Evolutionary conservation across 1,140 invertebrate genomes (phyloP), one percentile per base, ranked within the genome.

Genomic region (Ceratina australensis): DNA sequence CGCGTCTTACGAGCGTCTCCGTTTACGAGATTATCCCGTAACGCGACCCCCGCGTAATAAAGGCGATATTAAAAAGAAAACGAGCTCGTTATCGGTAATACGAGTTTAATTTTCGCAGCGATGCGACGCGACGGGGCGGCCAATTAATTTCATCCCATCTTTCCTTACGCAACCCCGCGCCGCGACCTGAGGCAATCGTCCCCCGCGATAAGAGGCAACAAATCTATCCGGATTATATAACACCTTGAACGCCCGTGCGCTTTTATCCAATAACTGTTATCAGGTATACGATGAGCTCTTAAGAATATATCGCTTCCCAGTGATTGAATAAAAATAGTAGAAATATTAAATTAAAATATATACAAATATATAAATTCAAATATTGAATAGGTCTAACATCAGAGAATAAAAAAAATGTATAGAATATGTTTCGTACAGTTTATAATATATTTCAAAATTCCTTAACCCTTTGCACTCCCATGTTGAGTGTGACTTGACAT

Each of bases 151-250:
- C 28, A 47, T 59, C 67, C 20, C 4, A 16, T 24, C 54, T 28
- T 56, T 69, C 42, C 67, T 69, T 69, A 69, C 67, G 52, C 67
- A 69, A 57, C n/a, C n/a, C n/a, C n/a, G 12, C 1, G 5, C 26
- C 3, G 2, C 8, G 26, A 56, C 52, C 52, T n/a, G 66, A 16
- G 50, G 8, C 4, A 49, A 13, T 22, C 59, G 26, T 7, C 3
- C 16, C 22, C 60, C 13, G 0, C 26, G 26, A 68, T 68, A 68
- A 68, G 49, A 68, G 33, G 54, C 13, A n/a, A 56, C 66, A 56
- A 68, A 68, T 68, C 52, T 52, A 15, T 67, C 7, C 52, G 20
- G 20, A 42, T 69, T 69, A 57, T 16, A 24, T 52, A 57, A 69
- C n/a, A 16, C 3, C 2, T 18, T 20, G 28, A 15, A 49, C 33